Evolutionary conservation across 2,797 vertebrate genomes (phyloP).

Genomic region (Acrossocheilus fasciatus): DNA sequence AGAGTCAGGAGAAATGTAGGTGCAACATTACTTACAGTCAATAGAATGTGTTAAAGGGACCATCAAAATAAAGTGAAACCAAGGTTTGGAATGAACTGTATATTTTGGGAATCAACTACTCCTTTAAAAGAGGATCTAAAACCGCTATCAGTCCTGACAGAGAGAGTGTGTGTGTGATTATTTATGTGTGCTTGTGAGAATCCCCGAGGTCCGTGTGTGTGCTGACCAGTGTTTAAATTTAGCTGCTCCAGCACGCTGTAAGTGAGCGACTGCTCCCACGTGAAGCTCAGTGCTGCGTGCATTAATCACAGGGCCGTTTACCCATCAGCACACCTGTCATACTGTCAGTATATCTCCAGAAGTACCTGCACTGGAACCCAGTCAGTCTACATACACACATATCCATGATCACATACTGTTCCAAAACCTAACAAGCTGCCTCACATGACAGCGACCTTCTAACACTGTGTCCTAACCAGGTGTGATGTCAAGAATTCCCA

Average conservation of each 20-base stretch:
- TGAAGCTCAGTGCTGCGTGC: slow-evolving; percentile 66
- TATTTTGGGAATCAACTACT: neutral
- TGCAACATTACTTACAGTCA: no score
- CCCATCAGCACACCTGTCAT: slow-evolving; percentile 74
- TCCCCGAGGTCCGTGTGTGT: slow-evolving; percentile 43
- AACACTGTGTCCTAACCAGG: neutral
- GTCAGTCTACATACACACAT: slow-evolving; percentile 50
- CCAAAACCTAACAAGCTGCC: neutral
- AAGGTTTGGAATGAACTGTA: neutral
- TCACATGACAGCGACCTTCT: neutral
- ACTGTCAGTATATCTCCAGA: slow-evolving; percentile 68
- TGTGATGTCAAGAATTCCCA: neutral
- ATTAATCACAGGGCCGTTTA: slow-evolving; percentile 72
- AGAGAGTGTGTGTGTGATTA: slow-evolving; percentile 25
- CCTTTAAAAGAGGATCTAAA: neutral
- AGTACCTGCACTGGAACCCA: slow-evolving; percentile 61
- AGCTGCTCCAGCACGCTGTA: slow-evolving; percentile 48
- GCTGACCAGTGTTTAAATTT: slow-evolving; percentile 50
- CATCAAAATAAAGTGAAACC: no score
- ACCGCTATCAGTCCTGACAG: neutral
- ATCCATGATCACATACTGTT: slow-evolving; percentile 23
- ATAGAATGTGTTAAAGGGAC: no score
- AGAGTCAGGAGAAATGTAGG: no score
- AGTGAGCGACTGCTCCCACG: slow-evolving; percentile 68
- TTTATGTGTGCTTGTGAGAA: slow-evolving; percentile 28